Conservation (phyloP, 1,140 invertebrate species). For the Zaprionus africanus region DNA sequence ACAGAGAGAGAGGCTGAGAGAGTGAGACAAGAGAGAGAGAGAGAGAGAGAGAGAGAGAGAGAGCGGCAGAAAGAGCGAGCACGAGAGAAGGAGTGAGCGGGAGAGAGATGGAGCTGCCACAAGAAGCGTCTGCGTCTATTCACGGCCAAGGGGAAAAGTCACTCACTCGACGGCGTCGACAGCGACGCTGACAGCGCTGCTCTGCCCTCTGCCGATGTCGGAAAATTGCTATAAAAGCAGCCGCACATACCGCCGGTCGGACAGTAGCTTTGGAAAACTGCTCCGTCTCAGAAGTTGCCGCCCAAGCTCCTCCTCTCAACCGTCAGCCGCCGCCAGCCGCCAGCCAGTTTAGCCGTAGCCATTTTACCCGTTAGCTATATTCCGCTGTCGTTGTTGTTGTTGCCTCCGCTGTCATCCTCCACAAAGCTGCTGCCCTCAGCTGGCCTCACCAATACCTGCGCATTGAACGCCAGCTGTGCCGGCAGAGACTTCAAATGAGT, state of each 20-base stretch:
- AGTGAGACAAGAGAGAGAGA: neutral
- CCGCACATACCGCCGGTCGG: slow-evolving; percentile 64
- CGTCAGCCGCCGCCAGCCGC: slow-evolving; percentile 38
- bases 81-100: neutral
- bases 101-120: slow-evolving; percentile 5
- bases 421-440: slow-evolving; percentile 31
- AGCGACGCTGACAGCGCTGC: slow-evolving; percentile 52
- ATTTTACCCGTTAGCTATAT: slow-evolving; percentile 29
- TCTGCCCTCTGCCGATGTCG: slow-evolving; percentile 29
- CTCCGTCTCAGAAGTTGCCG: slow-evolving; percentile 75
- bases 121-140: slow-evolving; percentile 36
- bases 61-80: neutral
- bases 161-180: slow-evolving; percentile 46
- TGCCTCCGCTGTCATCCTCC: neutral
- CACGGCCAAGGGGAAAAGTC: slow-evolving; percentile 77
- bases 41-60: neutral
- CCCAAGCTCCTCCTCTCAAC: slow-evolving; percentile 45
- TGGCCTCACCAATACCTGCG: slow-evolving; percentile 29
- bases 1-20: neutral
- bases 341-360: slow-evolving; percentile 33
- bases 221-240: slow-evolving; percentile 78
- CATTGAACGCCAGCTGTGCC: slow-evolving; percentile 5
- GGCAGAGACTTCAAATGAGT: slow-evolving; percentile 14
- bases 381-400: slow-evolving; percentile 25
- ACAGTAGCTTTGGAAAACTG: slow-evolving; percentile 82